Base-by-base conservation (phyloP, 2,797 vertebrate species). In the Tympanoctomys barrerae region DNA sequence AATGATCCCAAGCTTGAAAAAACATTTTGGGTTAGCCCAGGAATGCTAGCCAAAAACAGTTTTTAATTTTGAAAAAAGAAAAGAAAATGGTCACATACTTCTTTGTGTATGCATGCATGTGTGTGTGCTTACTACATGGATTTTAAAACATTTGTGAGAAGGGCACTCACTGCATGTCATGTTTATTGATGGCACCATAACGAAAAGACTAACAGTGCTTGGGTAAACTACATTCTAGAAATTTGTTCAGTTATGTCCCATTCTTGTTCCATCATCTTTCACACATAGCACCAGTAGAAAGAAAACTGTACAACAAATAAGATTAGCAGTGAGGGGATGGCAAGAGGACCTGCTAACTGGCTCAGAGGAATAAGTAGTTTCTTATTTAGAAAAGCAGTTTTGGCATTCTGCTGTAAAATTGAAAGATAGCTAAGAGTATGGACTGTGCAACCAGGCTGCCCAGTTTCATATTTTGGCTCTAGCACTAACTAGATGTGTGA, bases 11-110 rank as follows among this genome's bases (percentile, higher is more conserved):
- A 82, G 92, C 36, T 86, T 77, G 64, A 24, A 83, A 68, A 94
- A 57, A 19, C 3, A 68, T 39, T 36, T 92, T 70, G 42, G 19
- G 24, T 90, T 90, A 82, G 46, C n/a, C 68, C 84, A 66, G 52
- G 89, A 89, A 68, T 87, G 73, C n/a, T 91, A 77, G 59, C 28
- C 73, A 92, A 89, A 64, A 95, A 78, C 39, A 96, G 36, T 31
- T 91, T 96, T 83, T 73, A 73, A 83, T 77, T 93, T 90, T 83
- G 66, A 68, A 39, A 57, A 85, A 59, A 62, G 18, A 21, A 61
- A 3, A 36, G 5, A 10, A 5, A 36, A 36, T 71, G 7, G 54
- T 1, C 61, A 22, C 49, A 13, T 87, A 21, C 26, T 12, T 13
- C 59, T 12, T 59, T 73, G 1, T 62, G 22, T 64, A 22, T 26